Percentiles rank a stretch among this genome's conserved stretches.
phyloP scores from a whole-genome alignment of 2,888 invertebrate species.

The Aethes cnicana region DNA sequence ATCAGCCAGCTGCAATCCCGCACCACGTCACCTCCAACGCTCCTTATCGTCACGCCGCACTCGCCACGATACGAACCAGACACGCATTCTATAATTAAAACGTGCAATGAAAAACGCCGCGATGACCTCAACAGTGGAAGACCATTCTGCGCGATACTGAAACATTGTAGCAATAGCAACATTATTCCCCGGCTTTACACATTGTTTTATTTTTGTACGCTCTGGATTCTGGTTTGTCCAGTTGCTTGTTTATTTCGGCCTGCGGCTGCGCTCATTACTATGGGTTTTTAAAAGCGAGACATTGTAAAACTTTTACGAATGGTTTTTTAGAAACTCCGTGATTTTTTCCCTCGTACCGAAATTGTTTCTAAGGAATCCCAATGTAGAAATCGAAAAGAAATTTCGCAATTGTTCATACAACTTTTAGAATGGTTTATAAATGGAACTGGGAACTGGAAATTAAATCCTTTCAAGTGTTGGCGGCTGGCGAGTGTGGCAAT shows the following conservation, averaged over 20 bases:
- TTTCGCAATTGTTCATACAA: slow-evolving; percentile 2
- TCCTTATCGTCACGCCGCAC: slow-evolving; percentile 22
- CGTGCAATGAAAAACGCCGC: slow-evolving; percentile 4
- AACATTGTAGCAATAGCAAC: slow-evolving; percentile 38
- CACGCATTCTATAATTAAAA: slow-evolving; percentile 23
- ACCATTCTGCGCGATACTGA: slow-evolving; percentile 26
- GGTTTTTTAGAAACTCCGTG: not conserved
- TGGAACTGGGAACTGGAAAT: slow-evolving; percentile 4
- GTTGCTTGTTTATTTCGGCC: slow-evolving; percentile 30
- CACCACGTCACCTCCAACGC: slow-evolving; percentile 25
- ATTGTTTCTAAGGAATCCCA: not conserved
- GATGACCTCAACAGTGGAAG: slow-evolving; percentile 11
- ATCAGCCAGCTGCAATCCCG: slow-evolving; percentile 19
- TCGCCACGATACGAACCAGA: not conserved
- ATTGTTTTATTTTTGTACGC: slow-evolving; percentile 36
- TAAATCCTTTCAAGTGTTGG: slow-evolving; percentile 16
- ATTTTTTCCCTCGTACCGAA: not conserved
- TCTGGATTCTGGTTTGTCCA: slow-evolving; percentile 35
- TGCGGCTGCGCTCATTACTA: not conserved
- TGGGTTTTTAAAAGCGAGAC: not conserved
- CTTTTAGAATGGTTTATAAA: not conserved
- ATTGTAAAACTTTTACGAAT: not conserved
- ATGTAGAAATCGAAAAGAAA: not conserved
- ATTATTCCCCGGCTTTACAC: slow-evolving; percentile 39
- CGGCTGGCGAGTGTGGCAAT: slow-evolving; percentile 38